Percentiles rank a stretch among this genome's conserved stretches.
These are phyloP conservation scores for Drosophila nigrodunni DNA, from an alignment of 1,140 invertebrate species.

Conservation along the genomic window DNA sequence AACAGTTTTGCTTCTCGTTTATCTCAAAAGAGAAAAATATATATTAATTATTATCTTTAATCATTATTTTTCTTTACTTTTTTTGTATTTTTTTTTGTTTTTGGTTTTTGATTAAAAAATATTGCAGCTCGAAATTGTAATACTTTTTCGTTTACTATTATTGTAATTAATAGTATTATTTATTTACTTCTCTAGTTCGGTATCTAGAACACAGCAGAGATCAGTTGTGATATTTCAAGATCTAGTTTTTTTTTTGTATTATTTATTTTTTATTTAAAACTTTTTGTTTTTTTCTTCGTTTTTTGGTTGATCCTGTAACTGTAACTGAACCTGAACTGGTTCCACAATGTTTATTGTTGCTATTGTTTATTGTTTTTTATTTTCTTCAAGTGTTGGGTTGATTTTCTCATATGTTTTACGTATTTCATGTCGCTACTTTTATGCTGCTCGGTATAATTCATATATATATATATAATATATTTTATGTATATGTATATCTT, in stretches of 20 bases:
- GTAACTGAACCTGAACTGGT: conserved; percentile 10
- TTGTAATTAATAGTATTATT: conserved; percentile 33
- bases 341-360: conserved; percentile 8
- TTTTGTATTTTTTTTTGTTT: conserved; percentile 27
- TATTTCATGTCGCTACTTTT: conserved; percentile 65
- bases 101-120: conserved; percentile 77
- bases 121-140: conserved; percentile 81
- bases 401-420: conserved; percentile 69
- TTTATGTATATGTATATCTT: conserved; percentile 41
- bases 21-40: conserved; percentile 83
- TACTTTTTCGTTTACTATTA: conserved; percentile 64
- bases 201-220: conserved; percentile 67
- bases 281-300: conserved; percentile 28
- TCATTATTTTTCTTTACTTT: conserved; percentile 25
- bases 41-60: conserved; percentile 80
- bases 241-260: conserved; percentile 12
- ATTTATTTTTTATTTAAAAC: no score
- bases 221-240: conserved; percentile 54
- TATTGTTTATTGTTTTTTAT: conserved; percentile 35
- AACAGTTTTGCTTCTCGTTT: conserved; percentile 69
- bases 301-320: conserved; percentile 15
- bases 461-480: conserved; percentile 20
- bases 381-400: conserved; percentile 34
- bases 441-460: conserved; percentile 62
- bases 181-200: conserved; percentile 38